Conservation (phyloP, 1,140 invertebrate species). For the Drosophila biarmipes region DNA sequence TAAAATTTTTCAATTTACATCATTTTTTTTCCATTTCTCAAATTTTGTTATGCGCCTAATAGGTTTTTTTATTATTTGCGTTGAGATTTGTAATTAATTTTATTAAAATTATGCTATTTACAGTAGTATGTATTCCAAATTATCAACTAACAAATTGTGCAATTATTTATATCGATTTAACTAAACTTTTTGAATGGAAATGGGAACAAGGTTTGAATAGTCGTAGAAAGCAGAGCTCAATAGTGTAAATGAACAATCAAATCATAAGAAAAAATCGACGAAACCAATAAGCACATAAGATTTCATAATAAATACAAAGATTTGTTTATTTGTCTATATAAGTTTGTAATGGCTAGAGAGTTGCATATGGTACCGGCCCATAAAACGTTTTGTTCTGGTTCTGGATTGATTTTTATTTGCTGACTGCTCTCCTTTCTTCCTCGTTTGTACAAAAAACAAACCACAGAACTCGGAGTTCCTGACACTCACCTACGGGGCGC, state of each 20-base stretch:
- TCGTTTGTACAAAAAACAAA: constrained; percentile 22
- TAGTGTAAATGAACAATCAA: not conserved
- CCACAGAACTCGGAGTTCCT: constrained; percentile 97
- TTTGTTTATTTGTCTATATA: constrained; percentile 11
- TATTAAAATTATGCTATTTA: not conserved
- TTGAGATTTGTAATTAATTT: constrained; percentile 2
- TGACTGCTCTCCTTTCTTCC: constrained; percentile 30
- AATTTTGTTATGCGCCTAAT: no score
- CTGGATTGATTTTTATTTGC: constrained; percentile 45
- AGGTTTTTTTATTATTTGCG: not conserved
- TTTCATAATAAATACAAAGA: constrained; percentile 23
- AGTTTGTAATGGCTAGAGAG: not conserved
- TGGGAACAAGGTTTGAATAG: constrained; percentile 11
- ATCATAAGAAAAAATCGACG: not conserved
- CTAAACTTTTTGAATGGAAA: constrained; percentile 1
- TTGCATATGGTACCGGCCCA: not conserved
- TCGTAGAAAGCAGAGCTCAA: not conserved
- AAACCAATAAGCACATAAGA: not conserved
- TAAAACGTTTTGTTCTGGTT: constrained; percentile 15
- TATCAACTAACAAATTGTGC: not conserved
- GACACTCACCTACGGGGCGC: constrained; percentile 98
- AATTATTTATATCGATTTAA: constrained; percentile 3
- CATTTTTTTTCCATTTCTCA: not conserved
- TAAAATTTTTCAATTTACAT: not conserved
- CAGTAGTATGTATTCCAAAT: not conserved